Base-by-base conservation (phyloP, 2,888 invertebrate genomes). In the Seira sanloemensis region DNA sequence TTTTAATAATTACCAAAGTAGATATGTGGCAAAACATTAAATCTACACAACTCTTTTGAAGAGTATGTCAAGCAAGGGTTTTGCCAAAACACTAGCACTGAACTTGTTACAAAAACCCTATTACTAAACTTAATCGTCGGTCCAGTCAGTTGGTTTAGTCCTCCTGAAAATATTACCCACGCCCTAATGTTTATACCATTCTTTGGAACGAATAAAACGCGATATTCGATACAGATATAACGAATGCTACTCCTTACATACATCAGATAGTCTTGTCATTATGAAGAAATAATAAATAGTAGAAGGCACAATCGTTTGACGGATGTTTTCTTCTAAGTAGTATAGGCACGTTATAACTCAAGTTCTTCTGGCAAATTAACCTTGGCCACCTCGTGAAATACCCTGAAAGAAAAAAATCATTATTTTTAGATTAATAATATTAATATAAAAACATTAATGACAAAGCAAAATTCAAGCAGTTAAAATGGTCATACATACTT, bases 341-440 rank as follows among this genome's bases (percentile, higher is more conserved):
- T n/a, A n/a, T n/a, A n/a, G n/a, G 37, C 37, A 9, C 5, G n/a
- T 88, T 88, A 88, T 21, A 88, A 50, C 54, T 86, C 87, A 62
- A 90, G 84, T 24, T 89, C 87, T 7, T 89, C 90, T 0, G 90
- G 90, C n/a, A 90, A 83, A 5, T 96, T 94, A 86, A 95, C 94
- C 91, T 96, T 96, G 86, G 97, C 97, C 81, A 97, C 97, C 93
- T 97, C 96, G 91, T 96, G 97, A 92, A 98, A 98, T 91, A 97
- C 96, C 90, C 94, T 94, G 91, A 1, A 78, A 75, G n/a, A 7
- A 25, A 65, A 62, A 67, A 16, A 65, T n/a, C n/a, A 27, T 66
- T 37, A 62, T 4, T 18, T 12, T 65, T 2, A 68, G 66, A 68
- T 12, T 12, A 68, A n/a, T 21, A 4, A 37, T 66, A 24, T 18